Base-by-base conservation (phyloP, 92 coral and sea anemone genomes). In the Diadumene lineata region DNA sequence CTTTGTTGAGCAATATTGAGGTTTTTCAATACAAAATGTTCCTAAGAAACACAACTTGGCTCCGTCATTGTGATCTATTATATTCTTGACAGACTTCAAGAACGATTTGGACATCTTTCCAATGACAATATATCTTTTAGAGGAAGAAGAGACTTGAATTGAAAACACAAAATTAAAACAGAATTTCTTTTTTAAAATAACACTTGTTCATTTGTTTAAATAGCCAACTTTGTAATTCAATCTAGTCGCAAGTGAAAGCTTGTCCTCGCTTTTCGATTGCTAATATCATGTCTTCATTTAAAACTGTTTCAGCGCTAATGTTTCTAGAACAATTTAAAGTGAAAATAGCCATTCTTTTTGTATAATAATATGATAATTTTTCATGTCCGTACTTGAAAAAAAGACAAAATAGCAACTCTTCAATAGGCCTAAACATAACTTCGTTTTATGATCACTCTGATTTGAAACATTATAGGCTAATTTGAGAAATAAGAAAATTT, bases 91-190 rank as follows among this genome's bases (percentile, higher is more conserved):
- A 31, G 43, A 28, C 15, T 27, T 62, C 23, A 23, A 28, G 31
- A 1, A 30, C n/a, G 19, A 10, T n/a, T 10, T 31, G 27, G 64
- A 22, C 64, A 58, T 32, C 3, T 62, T n/a, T 28, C 15, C 1
- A 29, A 62, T 28, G 68, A 28, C 68, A 28, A 28, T 62, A 28
- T 62, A 62, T 62, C 68, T 62, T 28, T 28, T 3, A 30, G 13
- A 11, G 38, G 31, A 62, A 16, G 3, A 10, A 13, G n/a, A 28
- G 43, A 3, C 38, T 62, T 62, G 29, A 3, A 3, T 7, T 62
- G 1, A 28, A 28, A 62, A 62, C 68, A 62, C 28, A 26, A 62
- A 0, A 28, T 1, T 21, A 2, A 53, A 53, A 53, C 48, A 60
- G 7, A 60, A 3, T 27, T 21, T 53, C 9, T 60, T 27, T 60